Conservation (phyloP, 2,888 invertebrate species). For the Zaprionus bogoriensis region DNA sequence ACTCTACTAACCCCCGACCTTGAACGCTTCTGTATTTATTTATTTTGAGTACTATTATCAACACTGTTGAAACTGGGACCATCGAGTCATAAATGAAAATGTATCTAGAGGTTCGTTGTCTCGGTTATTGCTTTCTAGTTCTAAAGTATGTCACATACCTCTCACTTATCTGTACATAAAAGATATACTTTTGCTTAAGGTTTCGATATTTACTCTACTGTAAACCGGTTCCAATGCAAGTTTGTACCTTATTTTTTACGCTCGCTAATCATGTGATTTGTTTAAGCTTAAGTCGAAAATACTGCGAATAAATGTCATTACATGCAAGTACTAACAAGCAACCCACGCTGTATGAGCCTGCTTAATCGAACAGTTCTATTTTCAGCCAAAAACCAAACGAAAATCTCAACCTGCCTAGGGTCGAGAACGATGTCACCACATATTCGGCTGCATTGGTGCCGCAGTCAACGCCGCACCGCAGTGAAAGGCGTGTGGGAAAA, state of each 20-base stretch:
- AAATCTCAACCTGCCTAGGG: not conserved
- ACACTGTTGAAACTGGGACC: not conserved
- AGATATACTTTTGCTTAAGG: slow-evolving; percentile 8
- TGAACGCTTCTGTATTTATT: not conserved
- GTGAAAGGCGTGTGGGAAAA: slow-evolving; percentile 48
- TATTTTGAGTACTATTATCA: not conserved
- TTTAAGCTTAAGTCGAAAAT: slow-evolving; percentile 38
- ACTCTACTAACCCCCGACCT: not conserved
- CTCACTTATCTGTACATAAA: slow-evolving; percentile 16
- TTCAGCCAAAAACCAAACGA: slow-evolving; percentile 27
- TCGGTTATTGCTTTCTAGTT: not conserved
- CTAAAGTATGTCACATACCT: not conserved
- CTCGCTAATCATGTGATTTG: slow-evolving; percentile 64
- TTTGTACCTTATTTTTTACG: slow-evolving; percentile 36
- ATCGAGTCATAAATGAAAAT: not conserved
- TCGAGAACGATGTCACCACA: not conserved
- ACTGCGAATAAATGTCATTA: slow-evolving; percentile 58
- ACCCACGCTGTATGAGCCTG: not conserved
- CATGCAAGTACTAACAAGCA: slow-evolving; percentile 36
- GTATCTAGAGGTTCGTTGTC: not conserved
- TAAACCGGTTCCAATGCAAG: slow-evolving; percentile 33
- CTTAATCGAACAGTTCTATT: slow-evolving; percentile 24
- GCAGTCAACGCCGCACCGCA: not conserved
- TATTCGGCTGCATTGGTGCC: not conserved
- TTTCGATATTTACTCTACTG: slow-evolving; percentile 4